These are phyloP conservation scores for Anolis sagrei DNA, from an alignment of 2,113 vertebrate species.

Conservation along the genomic window DNA sequence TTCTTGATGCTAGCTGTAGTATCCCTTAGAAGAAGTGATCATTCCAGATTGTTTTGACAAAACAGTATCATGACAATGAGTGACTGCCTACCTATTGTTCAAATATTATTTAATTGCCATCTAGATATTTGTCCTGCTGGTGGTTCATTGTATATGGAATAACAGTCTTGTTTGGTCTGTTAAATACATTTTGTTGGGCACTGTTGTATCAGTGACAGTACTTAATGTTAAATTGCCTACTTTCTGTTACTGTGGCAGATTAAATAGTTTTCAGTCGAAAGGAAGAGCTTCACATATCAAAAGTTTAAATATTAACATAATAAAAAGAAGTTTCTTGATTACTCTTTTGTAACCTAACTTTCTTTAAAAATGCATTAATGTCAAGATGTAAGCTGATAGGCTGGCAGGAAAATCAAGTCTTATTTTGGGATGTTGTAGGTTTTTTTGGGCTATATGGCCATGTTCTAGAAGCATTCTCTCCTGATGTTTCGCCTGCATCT, in stretches of 20 bases:
- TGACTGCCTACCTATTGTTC: conserved; percentile 30
- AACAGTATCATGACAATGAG: background rate
- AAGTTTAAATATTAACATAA: conserved; percentile 42
- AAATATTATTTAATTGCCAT: conserved; percentile 33
- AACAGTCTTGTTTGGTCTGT: background rate
- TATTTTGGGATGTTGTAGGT: no score
- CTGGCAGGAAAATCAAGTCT: conserved; percentile 65
- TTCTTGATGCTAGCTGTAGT: background rate
- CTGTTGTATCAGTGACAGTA: background rate
- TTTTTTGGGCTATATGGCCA: no score
- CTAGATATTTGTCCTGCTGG: conserved; percentile 37
- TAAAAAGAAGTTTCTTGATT: conserved; percentile 47
- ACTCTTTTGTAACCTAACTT: conserved; percentile 55
- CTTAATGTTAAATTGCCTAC: background rate
- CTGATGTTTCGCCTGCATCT: no score
- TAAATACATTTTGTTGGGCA: background rate
- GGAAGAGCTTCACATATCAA: conserved; percentile 37
- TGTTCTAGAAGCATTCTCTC: no score
- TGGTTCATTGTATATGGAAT: conserved; percentile 37
- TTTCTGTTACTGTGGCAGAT: conserved; percentile 42
- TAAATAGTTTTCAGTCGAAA: conserved; percentile 36
- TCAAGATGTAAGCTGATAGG: conserved; percentile 63
- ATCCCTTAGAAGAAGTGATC: conserved; percentile 10
- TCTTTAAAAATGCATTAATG: conserved; percentile 51
- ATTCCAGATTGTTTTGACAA: background rate